A percentile compares a stretch with the other conserved stretches of the same genome.
Evolutionary conservation across 2,888 invertebrate genomes (phyloP).

Genomic region (Drosophila vallismaia): DNA sequence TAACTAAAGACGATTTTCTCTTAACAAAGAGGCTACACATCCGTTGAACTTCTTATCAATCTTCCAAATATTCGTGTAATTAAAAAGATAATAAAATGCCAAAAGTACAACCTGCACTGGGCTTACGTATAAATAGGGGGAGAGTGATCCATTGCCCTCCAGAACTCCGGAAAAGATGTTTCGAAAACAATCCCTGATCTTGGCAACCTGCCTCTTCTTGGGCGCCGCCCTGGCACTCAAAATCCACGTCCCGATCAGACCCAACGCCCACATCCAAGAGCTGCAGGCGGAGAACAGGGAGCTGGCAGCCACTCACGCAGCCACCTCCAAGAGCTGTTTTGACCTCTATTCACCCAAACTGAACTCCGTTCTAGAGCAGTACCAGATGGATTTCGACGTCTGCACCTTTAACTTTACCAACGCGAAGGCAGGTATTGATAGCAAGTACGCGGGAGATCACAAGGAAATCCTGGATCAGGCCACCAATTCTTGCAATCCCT

Average conservation of each 20-base stretch:
- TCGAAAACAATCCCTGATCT: conserved; percentile 30
- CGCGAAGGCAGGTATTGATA: background rate
- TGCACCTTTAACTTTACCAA: background rate
- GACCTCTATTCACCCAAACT: background rate
- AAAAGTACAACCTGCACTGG: background rate
- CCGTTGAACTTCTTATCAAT: background rate
- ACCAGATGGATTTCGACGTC: background rate
- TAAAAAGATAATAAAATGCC: conserved; percentile 3
- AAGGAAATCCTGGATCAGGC: background rate
- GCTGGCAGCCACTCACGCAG: conserved; percentile 44
- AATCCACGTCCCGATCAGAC: conserved; percentile 17
- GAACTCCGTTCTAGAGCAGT: background rate
- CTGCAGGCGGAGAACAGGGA: conserved; percentile 32
- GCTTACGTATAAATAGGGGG: conserved; percentile 15
- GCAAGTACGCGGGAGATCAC: background rate
- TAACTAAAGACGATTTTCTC: background rate
- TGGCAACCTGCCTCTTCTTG: conserved; percentile 24
- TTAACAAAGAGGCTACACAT: background rate
- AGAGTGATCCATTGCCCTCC: background rate
- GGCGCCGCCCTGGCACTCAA: conserved; percentile 10
- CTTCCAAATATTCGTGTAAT: background rate
- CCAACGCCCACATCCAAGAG: conserved; percentile 26
- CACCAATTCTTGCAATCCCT: background rate
- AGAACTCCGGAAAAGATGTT: conserved; percentile 34
- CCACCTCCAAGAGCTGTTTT: conserved; percentile 21